Base-by-base conservation (phyloP, 2,797 vertebrate genomes). In the Corythornis leucogaster region DNA sequence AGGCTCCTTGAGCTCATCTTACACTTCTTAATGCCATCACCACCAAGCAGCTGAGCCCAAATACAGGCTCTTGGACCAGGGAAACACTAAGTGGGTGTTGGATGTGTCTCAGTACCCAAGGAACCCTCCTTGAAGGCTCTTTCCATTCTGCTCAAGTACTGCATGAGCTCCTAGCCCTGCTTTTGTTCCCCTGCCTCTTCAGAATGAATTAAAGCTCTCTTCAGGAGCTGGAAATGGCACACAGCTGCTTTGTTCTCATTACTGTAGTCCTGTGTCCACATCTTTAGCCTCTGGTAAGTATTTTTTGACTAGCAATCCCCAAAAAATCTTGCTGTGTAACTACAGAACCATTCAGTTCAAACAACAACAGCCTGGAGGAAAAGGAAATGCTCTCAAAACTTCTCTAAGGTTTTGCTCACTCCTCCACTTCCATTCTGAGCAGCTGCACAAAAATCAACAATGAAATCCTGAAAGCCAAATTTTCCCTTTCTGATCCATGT, bases 181-280 rank as follows among this genome's bases (percentile, higher is more conserved):
- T 30, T 62, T 61, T 26, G 12, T 30, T 15, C 6, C 5, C 4
- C 5, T 1, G 2, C 1, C 10, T 2, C 22, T 31, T 35, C 1
- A 79, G 43, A 90, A 68, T 4, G 5, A 76, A 62, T 33, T 18
- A 12, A 55, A 80, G 6, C 51, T 74, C 38, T 75, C 54, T 81
- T 77, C 38, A 90, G 42, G 9, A 22, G 28, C 21, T 48, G 31
- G 40, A 88, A 94, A 33, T 8, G 17, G 4, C 43, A 69, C 12
- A 58, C 10, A 91, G 35, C 6, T 35, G 68, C 43, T 82, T 78
- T 45, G 35, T 28, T 68, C 21, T 79, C 53, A 55, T 59, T 66
- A 20, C 16, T 76, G 14, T 19, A 67, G n/a, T 31, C 51, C 40
- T n/a, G 15, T 1, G 4, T 26, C 48, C 67, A 66, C 16, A 66